Evolutionary conservation across 2,113 vertebrate species (phyloP), one percentile per base, ranked within the genome.

Genomic region (Triplophysa tibetana): DNA sequence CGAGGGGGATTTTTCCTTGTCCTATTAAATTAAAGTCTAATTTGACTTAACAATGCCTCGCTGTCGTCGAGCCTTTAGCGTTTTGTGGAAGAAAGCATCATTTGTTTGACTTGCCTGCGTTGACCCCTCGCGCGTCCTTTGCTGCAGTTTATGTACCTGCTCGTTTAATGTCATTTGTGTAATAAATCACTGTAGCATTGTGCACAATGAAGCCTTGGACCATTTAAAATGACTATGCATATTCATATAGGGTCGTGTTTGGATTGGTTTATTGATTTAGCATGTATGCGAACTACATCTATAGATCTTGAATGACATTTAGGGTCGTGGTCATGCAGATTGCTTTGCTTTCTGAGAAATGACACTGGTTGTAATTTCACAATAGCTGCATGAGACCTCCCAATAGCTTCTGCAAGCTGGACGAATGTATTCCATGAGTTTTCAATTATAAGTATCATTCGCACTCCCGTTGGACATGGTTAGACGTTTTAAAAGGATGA

Each of bases 91-190:
- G 69, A 73, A 63, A 65, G 64, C 69, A 52, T 62, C 52, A 21
- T 70, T 82, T 54, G 29, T 73, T 82, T 26, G 68, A 38, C 29
- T 77, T 78, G 75, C 33, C 50, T 65, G 54, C 61, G 64, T 73
- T 56, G 58, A 66, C 73, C 24, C 21, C 21, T 50, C 24, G 11
- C 50, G 24, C 11, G n/a, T 56, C 38, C 69, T 11, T 19, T 58
- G 78, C 68, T 56, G 50, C 19, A 64, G 17, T 64, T 64, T 33
- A 64, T 76, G 64, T 21, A 76, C 50, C 52, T 76, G 43, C 16
- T 43, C 24, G 64, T 52, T 75, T 50, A 45, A 26, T 75, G 60
- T 75, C 56, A 62, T 75, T 17, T 10, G 8, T 73, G 5, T n/a
- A 48, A 26, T 29, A 61, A 50, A 29, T 29, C 29, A 29, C 29